Percentiles rank a stretch among this genome's conserved stretches.
These are phyloP conservation scores for Hippocampus guttulatus DNA, from an alignment of 2,113 vertebrate genomes.

Conservation along the genomic window DNA sequence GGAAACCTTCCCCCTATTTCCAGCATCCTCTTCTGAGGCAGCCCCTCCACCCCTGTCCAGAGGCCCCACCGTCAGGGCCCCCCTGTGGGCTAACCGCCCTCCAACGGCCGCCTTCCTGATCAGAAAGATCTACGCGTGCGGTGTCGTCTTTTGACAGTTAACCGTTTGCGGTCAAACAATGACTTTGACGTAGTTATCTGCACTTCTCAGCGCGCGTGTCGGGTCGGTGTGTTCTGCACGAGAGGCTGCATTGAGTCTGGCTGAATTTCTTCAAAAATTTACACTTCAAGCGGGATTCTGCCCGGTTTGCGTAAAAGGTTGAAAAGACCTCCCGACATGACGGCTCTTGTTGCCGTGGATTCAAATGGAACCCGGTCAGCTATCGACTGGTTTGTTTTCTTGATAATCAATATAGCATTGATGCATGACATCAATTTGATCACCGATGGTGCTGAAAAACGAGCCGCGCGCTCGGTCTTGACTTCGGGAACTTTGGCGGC, in stretches of 20 bases:
- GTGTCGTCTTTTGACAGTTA: slow-evolving; percentile 67
- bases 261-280: slow-evolving; percentile 8
- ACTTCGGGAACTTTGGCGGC: too few species aligned
- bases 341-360: not conserved
- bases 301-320: not conserved
- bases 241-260: slow-evolving; percentile 31
- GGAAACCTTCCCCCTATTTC: slow-evolving; percentile 53
- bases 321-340: not conserved
- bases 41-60: slow-evolving; percentile 48
- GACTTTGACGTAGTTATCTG: slow-evolving; percentile 67
- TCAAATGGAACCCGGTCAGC: not conserved
- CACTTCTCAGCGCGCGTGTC: slow-evolving; percentile 50
- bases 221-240: slow-evolving; percentile 7
- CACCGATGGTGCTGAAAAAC: not conserved
- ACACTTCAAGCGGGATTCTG: not conserved
- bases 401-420: not conserved
- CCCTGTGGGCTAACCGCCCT: slow-evolving; percentile 73
- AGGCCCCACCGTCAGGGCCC: slow-evolving; percentile 61
- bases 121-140: slow-evolving; percentile 56
- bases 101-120: slow-evolving; percentile 77
- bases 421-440: not conserved
- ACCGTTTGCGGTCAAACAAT: slow-evolving; percentile 72
- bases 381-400: not conserved
- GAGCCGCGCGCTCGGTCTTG: not conserved
- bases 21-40: slow-evolving; percentile 20